Evolutionary conservation across 2,888 invertebrate species (phyloP), one percentile per base, ranked within the genome.

Genomic region (Erpobdella octoculata): DNA sequence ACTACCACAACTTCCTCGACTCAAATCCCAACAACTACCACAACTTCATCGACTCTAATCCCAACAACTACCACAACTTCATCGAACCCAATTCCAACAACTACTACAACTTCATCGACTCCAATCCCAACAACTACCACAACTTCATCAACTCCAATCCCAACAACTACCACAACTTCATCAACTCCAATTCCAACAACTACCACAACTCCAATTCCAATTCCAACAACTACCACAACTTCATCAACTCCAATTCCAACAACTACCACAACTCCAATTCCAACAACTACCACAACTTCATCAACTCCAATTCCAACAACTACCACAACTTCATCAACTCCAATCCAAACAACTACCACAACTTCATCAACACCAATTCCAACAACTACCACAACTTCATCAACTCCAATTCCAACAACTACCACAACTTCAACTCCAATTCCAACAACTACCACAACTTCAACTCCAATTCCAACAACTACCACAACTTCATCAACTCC

Each of bases 1-100:
- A 59, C 61, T 59, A 59, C 61, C 21, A 59, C 61, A 18, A 59
- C 21, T 59, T 18, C 61, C 28, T 12, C 61, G 12, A 59, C 61
- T 59, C 12, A 12, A 18, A 59, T 21, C 12, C 15, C 61, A 18
- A 59, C 61, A 18, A 21, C 61, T 59, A 59, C 61, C 21, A 59
- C 61, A 18, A 59, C 28, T 21, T 9, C 21, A 15, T 12, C n/a
- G 9, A 25, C 61, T 59, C 12, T 12, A 15, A 25, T 21, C 61
- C 9, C 28, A 12, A 21, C 61, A 15, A 59, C n/a, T 21, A 21
- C n/a, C 12, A 59, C n/a, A 18, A 59, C 21, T 21, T 12, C 61
- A 12, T 12, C 21, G 12, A 21, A 12, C 12, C 9, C 12, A 18
- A 12, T 12, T 59, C 12, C 21, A 12, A 21, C 28, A 12, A 59